phyloP scores from a whole-genome alignment of 2,888 invertebrate species.

The Limnephilus lunatus region DNA sequence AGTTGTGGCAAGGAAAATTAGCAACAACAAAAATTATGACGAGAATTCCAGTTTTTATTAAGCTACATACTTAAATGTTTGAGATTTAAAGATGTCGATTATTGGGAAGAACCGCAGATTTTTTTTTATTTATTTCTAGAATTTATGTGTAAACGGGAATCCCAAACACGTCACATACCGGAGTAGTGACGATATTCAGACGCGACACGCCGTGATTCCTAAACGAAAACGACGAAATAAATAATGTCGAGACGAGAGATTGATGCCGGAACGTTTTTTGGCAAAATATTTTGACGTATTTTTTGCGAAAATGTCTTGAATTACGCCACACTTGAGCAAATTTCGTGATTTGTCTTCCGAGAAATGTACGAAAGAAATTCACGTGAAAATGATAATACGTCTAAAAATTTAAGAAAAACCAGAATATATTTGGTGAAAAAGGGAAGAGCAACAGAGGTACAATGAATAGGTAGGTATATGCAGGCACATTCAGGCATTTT shows the following conservation, averaged over 20 bases:
- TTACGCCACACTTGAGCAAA: slow-evolving; percentile 19
- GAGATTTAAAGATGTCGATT: not conserved
- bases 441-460: not conserved
- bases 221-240: slow-evolving; percentile 26
- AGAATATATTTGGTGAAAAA: not conserved
- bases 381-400: not conserved
- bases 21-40: too few species aligned
- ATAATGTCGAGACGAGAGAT: slow-evolving; percentile 7
- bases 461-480: not conserved
- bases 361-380: not conserved
- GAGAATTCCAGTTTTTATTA: too few species aligned
- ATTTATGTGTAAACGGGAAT: not conserved
- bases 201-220: slow-evolving; percentile 17
- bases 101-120: not conserved
- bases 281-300: slow-evolving; percentile 41
- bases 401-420: not conserved
- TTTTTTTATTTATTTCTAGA: not conserved
- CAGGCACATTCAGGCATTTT: not conserved
- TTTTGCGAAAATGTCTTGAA: not conserved
- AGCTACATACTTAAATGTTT: not conserved
- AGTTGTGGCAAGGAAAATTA: too few species aligned
- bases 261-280: slow-evolving; percentile 16
- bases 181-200: not conserved
- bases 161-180: not conserved
- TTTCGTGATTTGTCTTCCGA: slow-evolving; percentile 1